Evolutionary conservation across 2,797 vertebrate genomes (phyloP).

Genomic region (Mionectes olivaceus): DNA sequence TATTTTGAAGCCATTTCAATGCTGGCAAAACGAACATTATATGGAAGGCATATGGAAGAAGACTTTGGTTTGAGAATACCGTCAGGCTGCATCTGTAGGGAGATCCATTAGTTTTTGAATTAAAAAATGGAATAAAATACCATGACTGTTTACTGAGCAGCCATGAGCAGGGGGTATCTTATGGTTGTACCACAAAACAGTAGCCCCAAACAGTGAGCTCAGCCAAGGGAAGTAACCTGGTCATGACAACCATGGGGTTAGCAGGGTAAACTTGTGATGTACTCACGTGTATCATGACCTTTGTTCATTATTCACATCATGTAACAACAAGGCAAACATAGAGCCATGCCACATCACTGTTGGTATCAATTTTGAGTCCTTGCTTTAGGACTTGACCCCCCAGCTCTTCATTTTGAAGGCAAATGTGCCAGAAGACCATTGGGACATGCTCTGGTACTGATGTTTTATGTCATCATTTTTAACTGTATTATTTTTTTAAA

Average conservation of each 20-base stretch:
- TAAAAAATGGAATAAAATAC: background rate
- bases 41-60: background rate
- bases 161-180: background rate
- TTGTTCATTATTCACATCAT: background rate
- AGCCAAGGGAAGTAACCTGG: background rate
- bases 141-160: background rate
- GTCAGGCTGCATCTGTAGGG: background rate
- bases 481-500: background rate
- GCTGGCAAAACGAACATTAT: background rate
- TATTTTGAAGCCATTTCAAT: slow-evolving; percentile 28
- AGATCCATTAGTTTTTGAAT: background rate
- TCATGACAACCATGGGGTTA: background rate
- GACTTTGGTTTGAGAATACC: background rate
- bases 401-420: background rate
- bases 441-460: background rate
- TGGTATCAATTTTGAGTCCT: background rate
- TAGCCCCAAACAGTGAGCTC: background rate
- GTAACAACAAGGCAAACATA: background rate
- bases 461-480: background rate
- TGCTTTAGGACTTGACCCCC: background rate
- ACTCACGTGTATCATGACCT: background rate
- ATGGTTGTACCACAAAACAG: background rate
- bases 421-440: background rate
- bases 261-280: background rate
- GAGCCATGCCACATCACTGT: background rate